Percentiles rank a stretch among this genome's conserved stretches.
Conservation (phyloP, 2,888 invertebrate species). For the Eucriotettix oculatus region DNA sequence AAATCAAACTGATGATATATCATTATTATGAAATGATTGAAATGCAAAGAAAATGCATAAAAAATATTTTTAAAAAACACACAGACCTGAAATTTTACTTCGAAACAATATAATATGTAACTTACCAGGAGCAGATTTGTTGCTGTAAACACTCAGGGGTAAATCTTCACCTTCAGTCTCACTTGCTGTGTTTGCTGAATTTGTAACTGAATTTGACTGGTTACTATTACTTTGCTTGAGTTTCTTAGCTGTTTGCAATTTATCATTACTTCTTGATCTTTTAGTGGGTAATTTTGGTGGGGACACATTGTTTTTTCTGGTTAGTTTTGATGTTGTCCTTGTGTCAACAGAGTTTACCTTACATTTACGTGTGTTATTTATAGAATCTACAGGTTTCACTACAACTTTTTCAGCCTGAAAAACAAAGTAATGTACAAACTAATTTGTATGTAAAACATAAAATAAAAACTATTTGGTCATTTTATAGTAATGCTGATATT, state of each 20-base stretch:
- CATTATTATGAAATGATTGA: too few relatives aligned
- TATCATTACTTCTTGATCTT: not conserved
- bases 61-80: too few relatives aligned
- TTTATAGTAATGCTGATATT: too few relatives aligned
- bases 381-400: not conserved
- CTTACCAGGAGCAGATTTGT: conserved; percentile 1
- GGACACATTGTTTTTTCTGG: not conserved
- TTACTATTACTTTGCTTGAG: conserved; percentile 1
- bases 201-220: not conserved
- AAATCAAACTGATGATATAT: too few relatives aligned
- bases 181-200: not conserved
- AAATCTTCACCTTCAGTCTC: conserved; percentile 10
- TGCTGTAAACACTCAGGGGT: conserved; percentile 8
- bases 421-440: too few relatives aligned
- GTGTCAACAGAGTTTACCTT: not conserved
- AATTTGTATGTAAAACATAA: too few relatives aligned
- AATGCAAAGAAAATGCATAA: too few relatives aligned
- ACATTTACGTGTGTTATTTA: not conserved
- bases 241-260: not conserved
- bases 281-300: not conserved
- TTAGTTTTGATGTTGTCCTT: not conserved
- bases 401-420: not conserved
- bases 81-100: too few relatives aligned
- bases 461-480: too few relatives aligned
- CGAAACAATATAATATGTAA: not conserved